phyloP scores from a whole-genome alignment of 2,797 vertebrate genomes.

The Delichon dasypus region DNA sequence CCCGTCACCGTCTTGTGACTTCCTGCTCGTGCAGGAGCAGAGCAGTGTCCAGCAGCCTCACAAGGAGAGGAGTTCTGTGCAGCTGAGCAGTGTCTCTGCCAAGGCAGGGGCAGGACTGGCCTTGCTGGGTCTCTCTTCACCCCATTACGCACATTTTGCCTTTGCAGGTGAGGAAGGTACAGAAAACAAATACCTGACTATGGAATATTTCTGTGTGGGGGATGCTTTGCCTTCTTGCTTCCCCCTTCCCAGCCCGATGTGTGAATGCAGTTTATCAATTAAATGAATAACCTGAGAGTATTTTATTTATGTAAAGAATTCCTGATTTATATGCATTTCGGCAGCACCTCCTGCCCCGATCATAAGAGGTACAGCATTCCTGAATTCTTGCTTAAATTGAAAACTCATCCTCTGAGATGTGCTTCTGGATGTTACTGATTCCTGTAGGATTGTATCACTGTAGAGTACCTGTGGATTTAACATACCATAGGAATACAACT shows the following conservation, averaged over 20 bases:
- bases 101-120: not conserved
- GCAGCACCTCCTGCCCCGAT: not conserved
- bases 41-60: constrained; percentile 4
- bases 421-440: constrained; percentile 48
- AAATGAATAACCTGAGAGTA: constrained; percentile 44
- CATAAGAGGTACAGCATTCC: constrained; percentile 37
- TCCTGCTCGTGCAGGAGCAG: not conserved
- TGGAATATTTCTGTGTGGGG: not conserved
- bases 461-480: constrained; percentile 42
- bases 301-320: constrained; percentile 73
- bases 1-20: constrained; percentile 87
- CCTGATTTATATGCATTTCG: constrained; percentile 44
- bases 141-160: not conserved
- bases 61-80: not conserved
- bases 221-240: constrained; percentile 17
- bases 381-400: constrained; percentile 57
- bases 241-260: not conserved
- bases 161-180: constrained; percentile 56
- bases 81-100: constrained; percentile 30
- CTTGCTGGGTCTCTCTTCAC: not conserved
- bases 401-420: constrained; percentile 15
- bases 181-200: constrained; percentile 39
- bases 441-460: constrained; percentile 45
- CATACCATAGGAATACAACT: constrained; percentile 22
- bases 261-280: constrained; percentile 49